Evolutionary conservation across 2,888 invertebrate genomes (phyloP).

Genomic region (Spisula subtruncata): DNA sequence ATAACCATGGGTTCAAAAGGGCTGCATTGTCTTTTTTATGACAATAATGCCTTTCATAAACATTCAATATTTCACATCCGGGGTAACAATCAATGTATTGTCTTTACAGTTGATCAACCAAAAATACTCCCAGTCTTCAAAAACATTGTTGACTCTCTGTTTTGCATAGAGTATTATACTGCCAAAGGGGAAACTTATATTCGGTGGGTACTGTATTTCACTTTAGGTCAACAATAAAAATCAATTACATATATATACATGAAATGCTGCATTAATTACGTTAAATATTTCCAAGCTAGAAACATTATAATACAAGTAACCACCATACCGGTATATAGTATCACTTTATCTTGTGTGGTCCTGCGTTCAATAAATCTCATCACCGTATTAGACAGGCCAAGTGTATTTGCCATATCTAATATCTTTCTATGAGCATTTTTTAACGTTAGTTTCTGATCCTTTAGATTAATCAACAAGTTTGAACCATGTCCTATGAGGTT

Average conservation of each 20-base stretch:
- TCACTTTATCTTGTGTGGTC: conserved; percentile 95
- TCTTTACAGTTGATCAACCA: too few relatives aligned
- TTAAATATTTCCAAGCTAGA: conserved; percentile 91
- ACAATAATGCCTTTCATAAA: too few relatives aligned
- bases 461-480: conserved; percentile 93
- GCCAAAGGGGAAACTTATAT: too few relatives aligned
- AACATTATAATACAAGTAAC: conserved; percentile 94
- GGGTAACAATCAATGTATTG: too few relatives aligned
- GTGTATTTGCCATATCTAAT: conserved; percentile 95
- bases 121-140: too few relatives aligned
- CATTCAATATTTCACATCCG: too few relatives aligned
- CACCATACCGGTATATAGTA: conserved; percentile 95
- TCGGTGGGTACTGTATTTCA: too few relatives aligned
- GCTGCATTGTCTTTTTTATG: too few relatives aligned
- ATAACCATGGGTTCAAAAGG: too few relatives aligned
- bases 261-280: conserved; percentile 74
- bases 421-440: conserved; percentile 96
- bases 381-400: conserved; percentile 97
- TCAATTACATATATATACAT: not conserved
- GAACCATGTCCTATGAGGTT: conserved; percentile 93
- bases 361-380: conserved; percentile 97
- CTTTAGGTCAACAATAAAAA: not conserved
- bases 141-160: too few relatives aligned
- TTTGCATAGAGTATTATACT: too few relatives aligned
- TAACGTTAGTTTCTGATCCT: conserved; percentile 94